phyloP scores from a whole-genome alignment of 2,113 vertebrate species.

The Cryptomyrus ogoouensis region DNA sequence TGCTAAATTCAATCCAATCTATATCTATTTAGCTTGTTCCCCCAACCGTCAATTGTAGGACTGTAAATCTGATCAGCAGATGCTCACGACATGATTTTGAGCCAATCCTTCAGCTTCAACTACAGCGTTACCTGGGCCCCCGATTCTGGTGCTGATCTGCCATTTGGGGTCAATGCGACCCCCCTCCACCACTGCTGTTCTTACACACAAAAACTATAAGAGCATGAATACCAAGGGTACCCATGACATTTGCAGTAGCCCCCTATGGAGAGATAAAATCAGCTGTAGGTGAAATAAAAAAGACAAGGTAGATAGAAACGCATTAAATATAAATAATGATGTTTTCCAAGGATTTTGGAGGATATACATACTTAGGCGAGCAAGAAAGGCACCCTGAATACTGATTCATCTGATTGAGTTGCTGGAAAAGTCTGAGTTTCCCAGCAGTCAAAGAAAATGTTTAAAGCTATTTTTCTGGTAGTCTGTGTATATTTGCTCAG shows the following conservation, averaged over 20 bases:
- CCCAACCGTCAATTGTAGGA: not conserved
- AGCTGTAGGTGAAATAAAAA: not conserved
- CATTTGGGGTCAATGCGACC: not conserved
- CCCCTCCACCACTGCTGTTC: not conserved
- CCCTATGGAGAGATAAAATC: not conserved
- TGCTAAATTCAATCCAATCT: not conserved
- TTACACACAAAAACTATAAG: not conserved
- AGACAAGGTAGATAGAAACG: not conserved
- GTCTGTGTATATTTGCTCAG: not conserved
- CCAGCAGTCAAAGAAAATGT: not conserved
- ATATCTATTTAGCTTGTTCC: not conserved
- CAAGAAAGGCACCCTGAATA: constrained; percentile 39
- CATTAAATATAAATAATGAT: not conserved
- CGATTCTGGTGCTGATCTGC: not conserved
- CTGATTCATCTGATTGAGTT: constrained; percentile 46
- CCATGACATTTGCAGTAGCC: not conserved
- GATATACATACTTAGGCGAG: not conserved
- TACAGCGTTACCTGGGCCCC: no score
- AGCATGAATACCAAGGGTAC: not conserved
- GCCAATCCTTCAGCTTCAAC: not conserved
- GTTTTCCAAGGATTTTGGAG: not conserved
- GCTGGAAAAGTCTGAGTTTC: constrained; percentile 46
- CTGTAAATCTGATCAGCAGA: not conserved
- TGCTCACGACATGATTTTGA: not conserved
- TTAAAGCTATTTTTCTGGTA: not conserved